Conservation (phyloP, 2,888 invertebrate genomes). For the Cantharis nigra region DNA sequence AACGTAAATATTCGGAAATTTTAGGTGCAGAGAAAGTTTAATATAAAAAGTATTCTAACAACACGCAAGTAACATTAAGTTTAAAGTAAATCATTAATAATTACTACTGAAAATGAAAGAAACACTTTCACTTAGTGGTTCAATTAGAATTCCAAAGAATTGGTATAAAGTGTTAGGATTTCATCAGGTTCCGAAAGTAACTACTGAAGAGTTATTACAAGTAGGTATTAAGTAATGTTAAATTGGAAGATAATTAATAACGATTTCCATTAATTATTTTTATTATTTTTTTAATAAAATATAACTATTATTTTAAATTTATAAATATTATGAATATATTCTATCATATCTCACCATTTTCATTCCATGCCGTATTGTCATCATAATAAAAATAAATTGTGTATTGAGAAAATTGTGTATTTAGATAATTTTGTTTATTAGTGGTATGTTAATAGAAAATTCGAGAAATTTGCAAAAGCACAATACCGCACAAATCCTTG, state of each 20-base stretch:
- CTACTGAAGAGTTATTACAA: slow-evolving; percentile 55
- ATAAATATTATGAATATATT: no score
- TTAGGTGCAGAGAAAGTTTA: not conserved
- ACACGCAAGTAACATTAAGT: not conserved
- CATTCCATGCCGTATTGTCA: no score
- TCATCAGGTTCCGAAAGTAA: slow-evolving; percentile 49
- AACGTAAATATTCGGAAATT: not conserved
- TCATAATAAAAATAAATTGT: no score
- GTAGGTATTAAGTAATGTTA: slow-evolving; percentile 36
- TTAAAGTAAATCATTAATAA: not conserved
- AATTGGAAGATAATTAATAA: not conserved
- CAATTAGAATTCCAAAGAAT: slow-evolving; percentile 52
- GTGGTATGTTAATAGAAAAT: no score
- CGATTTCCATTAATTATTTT: no score
- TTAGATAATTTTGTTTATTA: no score
- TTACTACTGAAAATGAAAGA: slow-evolving; percentile 24
- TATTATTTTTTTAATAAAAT: no score
- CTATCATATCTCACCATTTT: no score
- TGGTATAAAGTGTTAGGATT: slow-evolving; percentile 56
- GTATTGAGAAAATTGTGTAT: no score
- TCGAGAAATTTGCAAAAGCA: no score
- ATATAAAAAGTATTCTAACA: not conserved
- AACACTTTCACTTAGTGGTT: slow-evolving; percentile 47
- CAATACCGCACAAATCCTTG: no score
- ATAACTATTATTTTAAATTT: no score